Evolutionary conservation across 2,888 invertebrate species (phyloP).

Genomic region (Trichacis sp.): DNA sequence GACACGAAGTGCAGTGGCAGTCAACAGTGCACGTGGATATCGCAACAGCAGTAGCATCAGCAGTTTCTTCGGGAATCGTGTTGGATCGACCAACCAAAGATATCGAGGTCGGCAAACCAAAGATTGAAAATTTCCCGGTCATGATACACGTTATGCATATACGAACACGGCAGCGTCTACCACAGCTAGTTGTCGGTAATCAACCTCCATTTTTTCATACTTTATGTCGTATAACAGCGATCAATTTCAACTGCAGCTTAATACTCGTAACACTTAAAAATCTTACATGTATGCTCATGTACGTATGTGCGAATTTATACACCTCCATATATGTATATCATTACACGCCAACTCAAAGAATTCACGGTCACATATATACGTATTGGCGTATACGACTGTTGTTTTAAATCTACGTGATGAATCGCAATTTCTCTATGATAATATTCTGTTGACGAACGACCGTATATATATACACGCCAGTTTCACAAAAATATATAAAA

Average conservation of each 20-base stretch:
- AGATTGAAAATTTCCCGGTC: neutral
- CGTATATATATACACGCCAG: constrained; percentile 65
- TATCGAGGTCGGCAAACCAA: constrained; percentile 5
- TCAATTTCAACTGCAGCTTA: constrained; percentile 12
- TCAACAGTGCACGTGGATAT: constrained; percentile 68
- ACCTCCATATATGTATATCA: constrained; percentile 44
- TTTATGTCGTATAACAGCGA: constrained; percentile 22
- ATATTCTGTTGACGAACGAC: constrained; percentile 52
- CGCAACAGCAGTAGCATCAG: constrained; percentile 63
- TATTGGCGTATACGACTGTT: constrained; percentile 29
- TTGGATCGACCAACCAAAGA: neutral
- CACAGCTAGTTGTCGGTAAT: constrained; percentile 57
- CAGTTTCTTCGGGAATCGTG: constrained; percentile 13
- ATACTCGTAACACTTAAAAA: constrained; percentile 24
- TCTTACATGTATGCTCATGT: constrained; percentile 41
- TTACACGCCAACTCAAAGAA: constrained; percentile 29
- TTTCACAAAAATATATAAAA: constrained; percentile 69
- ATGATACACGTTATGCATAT: constrained; percentile 60
- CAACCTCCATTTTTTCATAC: constrained; percentile 25
- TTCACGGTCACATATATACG: constrained; percentile 29
- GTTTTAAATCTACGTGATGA: no score
- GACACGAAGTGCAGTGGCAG: constrained; percentile 69
- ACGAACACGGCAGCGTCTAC: constrained; percentile 66
- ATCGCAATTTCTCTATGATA: constrained; percentile 40
- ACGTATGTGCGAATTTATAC: constrained; percentile 38